Evolutionary conservation across 1,140 invertebrate genomes (phyloP).

Genomic region (Aphelenchoides avenae): DNA sequence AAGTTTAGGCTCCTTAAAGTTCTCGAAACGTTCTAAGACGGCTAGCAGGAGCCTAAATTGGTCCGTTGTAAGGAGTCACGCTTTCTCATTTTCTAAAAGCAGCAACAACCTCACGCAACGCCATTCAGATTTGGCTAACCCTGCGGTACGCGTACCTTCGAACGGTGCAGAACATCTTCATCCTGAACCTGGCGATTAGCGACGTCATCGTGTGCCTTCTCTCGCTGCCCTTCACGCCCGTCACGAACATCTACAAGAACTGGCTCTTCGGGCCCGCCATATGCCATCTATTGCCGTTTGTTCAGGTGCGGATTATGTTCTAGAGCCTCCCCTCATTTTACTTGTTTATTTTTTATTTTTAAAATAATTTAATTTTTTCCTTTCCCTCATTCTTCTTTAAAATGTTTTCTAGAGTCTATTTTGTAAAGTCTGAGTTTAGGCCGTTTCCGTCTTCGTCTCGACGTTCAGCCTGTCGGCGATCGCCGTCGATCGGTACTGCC

Average conservation of each 20-base stretch:
- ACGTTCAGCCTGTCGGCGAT: constrained; percentile 54
- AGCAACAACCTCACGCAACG: background rate
- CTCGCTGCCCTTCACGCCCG: constrained; percentile 86
- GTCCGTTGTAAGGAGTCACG: no score
- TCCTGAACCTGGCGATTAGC: constrained; percentile 86
- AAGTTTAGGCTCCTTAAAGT: no score
- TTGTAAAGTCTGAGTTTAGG: constrained; percentile 23
- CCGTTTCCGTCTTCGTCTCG: constrained; percentile 53
- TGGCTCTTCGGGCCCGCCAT: constrained; percentile 59
- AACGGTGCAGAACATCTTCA: constrained; percentile 95
- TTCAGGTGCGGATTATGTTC: no score
- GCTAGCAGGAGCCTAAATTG: background rate
- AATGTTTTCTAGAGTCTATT: background rate
- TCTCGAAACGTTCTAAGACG: background rate
- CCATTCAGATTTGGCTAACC: constrained; percentile 29
- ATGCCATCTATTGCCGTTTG: constrained; percentile 59
- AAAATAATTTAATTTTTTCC: constrained; percentile 4
- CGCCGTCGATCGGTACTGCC: constrained; percentile 57
- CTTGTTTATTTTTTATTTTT: background rate
- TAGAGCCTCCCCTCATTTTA: no score
- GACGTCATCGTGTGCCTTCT: constrained; percentile 87
- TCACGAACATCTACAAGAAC: constrained; percentile 55
- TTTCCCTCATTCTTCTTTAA: background rate
- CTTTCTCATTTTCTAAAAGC: no score
- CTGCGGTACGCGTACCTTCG: constrained; percentile 45